Percentiles rank a stretch among this genome's conserved stretches.
phyloP scores from a whole-genome alignment of 2,797 vertebrate genomes.

The Danio jaintianensis region DNA sequence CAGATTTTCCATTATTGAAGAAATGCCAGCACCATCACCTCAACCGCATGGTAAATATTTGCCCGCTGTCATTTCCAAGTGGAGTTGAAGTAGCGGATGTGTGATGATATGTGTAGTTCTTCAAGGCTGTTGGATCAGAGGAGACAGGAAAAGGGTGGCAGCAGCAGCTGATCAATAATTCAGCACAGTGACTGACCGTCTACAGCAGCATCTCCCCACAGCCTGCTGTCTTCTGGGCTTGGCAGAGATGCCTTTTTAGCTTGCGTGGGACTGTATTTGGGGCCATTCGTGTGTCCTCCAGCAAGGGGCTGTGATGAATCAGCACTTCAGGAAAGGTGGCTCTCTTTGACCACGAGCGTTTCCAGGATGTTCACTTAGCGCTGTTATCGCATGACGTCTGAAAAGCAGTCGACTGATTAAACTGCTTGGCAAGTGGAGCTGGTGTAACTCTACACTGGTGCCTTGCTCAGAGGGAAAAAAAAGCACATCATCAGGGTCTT shows the following conservation, averaged over 20 bases:
- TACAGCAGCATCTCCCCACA: constrained; percentile 63
- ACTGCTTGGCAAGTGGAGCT: constrained; percentile 57
- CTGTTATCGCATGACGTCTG: constrained; percentile 60
- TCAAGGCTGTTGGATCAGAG: constrained; percentile 4
- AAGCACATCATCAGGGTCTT: constrained; percentile 19
- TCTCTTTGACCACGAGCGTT: constrained; percentile 43
- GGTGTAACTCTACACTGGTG: constrained; percentile 26
- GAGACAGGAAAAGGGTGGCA: constrained; percentile 70
- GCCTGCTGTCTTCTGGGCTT: constrained; percentile 54
- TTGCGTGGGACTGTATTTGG: neutral
- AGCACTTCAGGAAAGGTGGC: constrained; percentile 53
- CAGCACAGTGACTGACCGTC: constrained; percentile 75
- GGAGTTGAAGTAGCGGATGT: neutral
- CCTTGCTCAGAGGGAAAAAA: constrained; percentile 46
- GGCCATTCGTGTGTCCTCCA: neutral
- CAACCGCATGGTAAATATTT: neutral
- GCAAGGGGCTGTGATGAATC: constrained; percentile 56
- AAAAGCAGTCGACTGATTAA: constrained; percentile 62
- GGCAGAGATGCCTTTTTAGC: neutral
- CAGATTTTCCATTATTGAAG: too few species aligned
- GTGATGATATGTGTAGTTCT: neutral
- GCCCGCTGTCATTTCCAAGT: neutral
- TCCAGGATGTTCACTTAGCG: constrained; percentile 56
- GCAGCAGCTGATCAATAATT: constrained; percentile 85
- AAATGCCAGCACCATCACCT: too few species aligned